Percentiles rank a stretch among this genome's conserved stretches.
Evolutionary conservation across 2,888 invertebrate species (phyloP).

Genomic region (Rhyacophila evoluta): DNA sequence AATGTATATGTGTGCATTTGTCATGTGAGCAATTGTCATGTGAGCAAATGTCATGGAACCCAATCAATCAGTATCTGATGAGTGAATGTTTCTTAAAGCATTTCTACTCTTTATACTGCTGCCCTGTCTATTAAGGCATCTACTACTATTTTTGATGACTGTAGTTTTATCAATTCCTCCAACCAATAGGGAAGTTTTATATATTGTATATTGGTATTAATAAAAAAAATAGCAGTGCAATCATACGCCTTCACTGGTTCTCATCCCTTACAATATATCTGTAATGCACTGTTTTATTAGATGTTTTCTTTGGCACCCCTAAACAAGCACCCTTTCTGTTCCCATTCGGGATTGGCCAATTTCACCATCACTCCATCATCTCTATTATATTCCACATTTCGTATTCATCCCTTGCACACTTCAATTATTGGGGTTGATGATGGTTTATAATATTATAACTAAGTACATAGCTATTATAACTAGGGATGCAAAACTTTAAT

Average conservation of each 20-base stretch:
- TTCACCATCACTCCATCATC: conserved; percentile 5
- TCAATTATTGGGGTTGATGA: background rate
- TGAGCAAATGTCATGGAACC: no score
- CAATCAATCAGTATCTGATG: no score
- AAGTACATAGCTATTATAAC: background rate
- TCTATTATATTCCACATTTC: background rate
- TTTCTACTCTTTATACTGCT: no score
- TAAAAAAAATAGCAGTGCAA: background rate
- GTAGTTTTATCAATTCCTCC: background rate
- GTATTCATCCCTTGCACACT: background rate
- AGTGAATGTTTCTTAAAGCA: no score
- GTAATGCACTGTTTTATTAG: background rate
- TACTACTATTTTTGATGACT: no score
- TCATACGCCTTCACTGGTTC: background rate
- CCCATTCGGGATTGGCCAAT: background rate
- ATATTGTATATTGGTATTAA: no score
- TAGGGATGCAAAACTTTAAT: background rate
- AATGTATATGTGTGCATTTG: no score
- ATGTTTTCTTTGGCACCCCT: background rate
- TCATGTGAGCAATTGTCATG: no score
- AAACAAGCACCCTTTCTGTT: background rate
- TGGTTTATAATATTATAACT: background rate
- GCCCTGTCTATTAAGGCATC: no score
- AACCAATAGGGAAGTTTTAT: background rate
- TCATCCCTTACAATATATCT: background rate